phyloP scores from a whole-genome alignment of 2,113 vertebrate genomes.

The Dipodomys ordii region DNA sequence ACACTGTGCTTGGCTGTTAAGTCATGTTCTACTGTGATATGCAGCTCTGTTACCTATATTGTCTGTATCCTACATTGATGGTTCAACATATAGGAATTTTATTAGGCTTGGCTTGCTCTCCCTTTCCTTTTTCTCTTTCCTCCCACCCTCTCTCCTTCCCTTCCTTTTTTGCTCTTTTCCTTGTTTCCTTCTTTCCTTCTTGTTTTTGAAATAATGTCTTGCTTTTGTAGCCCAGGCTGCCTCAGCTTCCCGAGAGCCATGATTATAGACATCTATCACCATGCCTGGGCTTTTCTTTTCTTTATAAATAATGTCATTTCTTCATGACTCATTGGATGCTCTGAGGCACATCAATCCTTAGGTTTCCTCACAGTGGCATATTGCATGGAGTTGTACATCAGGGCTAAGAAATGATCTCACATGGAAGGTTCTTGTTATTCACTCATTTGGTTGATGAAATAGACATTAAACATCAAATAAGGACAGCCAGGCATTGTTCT shows the following conservation, averaged over 20 bases:
- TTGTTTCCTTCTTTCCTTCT: not conserved
- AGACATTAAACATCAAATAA: not conserved
- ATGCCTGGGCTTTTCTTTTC: not conserved
- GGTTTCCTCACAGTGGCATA: not conserved
- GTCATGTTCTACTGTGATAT: not conserved
- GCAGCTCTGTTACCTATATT: not conserved
- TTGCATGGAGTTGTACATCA: not conserved
- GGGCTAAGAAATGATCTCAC: not conserved
- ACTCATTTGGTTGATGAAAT: not conserved
- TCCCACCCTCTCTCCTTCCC: accelerated
- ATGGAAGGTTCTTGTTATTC: slow-evolving; percentile 1
- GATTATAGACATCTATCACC: not conserved
- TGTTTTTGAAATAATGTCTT: not conserved
- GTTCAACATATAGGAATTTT: slow-evolving; percentile 49
- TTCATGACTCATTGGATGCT: slow-evolving; percentile 24
- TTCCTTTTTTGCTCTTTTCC: too few relatives aligned
- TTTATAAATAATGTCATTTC: not conserved
- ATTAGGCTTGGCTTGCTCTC: not conserved
- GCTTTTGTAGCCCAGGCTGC: not conserved
- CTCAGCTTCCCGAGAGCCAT: not conserved
- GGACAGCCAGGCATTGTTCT: not conserved
- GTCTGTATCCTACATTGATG: not conserved
- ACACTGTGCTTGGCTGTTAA: not conserved
- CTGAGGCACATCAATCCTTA: too few relatives aligned
- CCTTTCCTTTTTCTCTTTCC: too few relatives aligned